Evolutionary conservation across 2,797 vertebrate species (phyloP).

Genomic region (Phrynocephalus guinanensis): DNA sequence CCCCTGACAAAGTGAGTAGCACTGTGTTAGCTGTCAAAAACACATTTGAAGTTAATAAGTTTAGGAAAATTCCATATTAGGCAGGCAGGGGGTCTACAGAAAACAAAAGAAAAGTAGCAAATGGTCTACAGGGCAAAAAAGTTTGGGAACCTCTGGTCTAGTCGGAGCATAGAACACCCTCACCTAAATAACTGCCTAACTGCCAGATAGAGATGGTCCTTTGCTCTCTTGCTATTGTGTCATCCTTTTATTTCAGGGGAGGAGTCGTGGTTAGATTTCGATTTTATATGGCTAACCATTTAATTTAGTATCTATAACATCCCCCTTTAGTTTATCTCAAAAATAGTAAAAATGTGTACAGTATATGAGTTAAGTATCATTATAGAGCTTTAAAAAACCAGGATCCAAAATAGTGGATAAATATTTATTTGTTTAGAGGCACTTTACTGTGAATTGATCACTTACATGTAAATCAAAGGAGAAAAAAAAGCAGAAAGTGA

Average conservation of each 20-base stretch:
- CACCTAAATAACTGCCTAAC: slow-evolving; percentile 14
- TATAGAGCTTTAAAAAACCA: not conserved
- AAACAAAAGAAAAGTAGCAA: no score
- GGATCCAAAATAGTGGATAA: no score
- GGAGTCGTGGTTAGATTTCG: not conserved
- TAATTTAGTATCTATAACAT: not conserved
- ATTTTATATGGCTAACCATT: not conserved
- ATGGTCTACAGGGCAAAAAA: no score
- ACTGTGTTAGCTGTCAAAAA: no score
- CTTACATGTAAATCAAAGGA: no score
- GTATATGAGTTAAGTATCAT: not conserved
- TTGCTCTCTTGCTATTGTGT: not conserved
- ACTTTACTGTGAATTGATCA: no score
- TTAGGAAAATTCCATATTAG: no score
- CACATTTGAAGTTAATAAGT: no score
- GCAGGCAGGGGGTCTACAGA: no score
- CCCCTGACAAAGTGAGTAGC: no score
- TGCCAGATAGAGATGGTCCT: slow-evolving; percentile 22
- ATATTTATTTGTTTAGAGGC: no score
- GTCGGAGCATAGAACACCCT: slow-evolving; percentile 19
- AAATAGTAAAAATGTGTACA: not conserved
- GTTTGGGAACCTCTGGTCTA: not conserved
- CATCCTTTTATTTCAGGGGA: not conserved
- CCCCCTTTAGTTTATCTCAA: not conserved
- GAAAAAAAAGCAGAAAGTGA: no score